Evolutionary conservation across 1,140 invertebrate genomes (phyloP), one percentile per base, ranked within the genome.

Genomic region (Hylaeus volcanicus): DNA sequence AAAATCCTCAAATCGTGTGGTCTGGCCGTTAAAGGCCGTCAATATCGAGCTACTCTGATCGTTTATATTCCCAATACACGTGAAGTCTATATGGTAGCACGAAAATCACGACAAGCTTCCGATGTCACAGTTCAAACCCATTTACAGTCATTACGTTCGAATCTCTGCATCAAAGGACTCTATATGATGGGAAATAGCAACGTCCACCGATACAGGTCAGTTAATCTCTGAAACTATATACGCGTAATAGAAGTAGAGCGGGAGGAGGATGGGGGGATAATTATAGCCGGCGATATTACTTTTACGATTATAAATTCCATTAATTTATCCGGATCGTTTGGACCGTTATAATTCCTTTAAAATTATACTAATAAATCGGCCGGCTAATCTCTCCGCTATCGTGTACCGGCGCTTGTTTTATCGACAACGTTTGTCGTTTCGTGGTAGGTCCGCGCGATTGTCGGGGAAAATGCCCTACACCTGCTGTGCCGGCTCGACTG

Each of bases 221-320:
- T 63, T 45, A 37, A 58, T 51, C 26, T 14, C 8, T 39, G 26
- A 9, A 11, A 41, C 51, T 15, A 5, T 43, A 37, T 64, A 3
- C 3, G 5, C 8, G 5, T 37, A 26, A 37, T 12, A 41, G 12
- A 37, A 14, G 1, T n/a, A 43, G 14, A 3, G 43, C 0, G 6
- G 0, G 2, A 8, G 45, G 45, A 5, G 8, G 45, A 8, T 48
- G 45, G 45, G 45, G 45, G 45, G 45, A 14, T 9, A 41, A 78
- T 78, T 60, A 61, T 53, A 26, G 43, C 45, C 8, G 41, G 12
- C 69, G 37, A 63, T 63, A 71, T 78, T 71, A 71, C 69, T 64
- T 61, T 37, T 26, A 6, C 48, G 68, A 71, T 78, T 71, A 79
- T 72, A 55, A 79, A 72, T 79, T 79, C 69, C 76, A 64, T 79